phyloP scores from a whole-genome alignment of 30 jellyfish, hydroid and myxozoan species.

The Sanderia malayensis region DNA sequence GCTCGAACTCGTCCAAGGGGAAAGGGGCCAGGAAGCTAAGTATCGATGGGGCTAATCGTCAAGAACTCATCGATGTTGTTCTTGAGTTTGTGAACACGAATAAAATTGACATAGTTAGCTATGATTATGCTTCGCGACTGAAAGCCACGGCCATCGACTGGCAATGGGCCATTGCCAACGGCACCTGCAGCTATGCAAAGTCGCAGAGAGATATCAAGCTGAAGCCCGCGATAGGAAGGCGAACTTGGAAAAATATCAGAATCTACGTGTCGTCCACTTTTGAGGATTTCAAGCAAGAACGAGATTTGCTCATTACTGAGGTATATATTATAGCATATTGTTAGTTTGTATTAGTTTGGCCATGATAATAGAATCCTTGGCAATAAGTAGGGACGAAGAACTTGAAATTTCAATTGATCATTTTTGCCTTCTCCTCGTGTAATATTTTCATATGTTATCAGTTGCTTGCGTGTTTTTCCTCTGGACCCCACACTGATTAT shows the following conservation, averaged over 20 bases:
- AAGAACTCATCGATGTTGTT: constrained; percentile 71
- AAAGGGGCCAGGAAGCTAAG: constrained; percentile 22
- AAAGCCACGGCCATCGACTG: constrained; percentile 63
- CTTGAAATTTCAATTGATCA: no score
- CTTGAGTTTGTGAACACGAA: constrained; percentile 62
- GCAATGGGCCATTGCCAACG: constrained; percentile 79
- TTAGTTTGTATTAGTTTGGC: no score
- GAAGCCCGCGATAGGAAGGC: constrained; percentile 43
- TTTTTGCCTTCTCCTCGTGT: no score
- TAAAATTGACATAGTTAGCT: constrained; percentile 33
- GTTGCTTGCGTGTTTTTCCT: no score
- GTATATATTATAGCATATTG: constrained; percentile 23
- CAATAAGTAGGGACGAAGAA: no score
- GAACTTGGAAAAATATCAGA: constrained; percentile 64
- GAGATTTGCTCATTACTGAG: constrained; percentile 51
- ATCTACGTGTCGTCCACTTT: constrained; percentile 56
- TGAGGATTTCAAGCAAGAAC: constrained; percentile 59
- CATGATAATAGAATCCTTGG: no score
- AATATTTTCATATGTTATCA: no score
- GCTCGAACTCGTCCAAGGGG: constrained; percentile 22
- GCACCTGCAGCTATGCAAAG: constrained; percentile 30
- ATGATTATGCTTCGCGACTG: constrained; percentile 54
- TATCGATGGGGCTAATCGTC: constrained; percentile 51
- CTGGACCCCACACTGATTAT: no score
- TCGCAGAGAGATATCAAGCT: constrained; percentile 16